phyloP scores from a whole-genome alignment of 2,797 vertebrate species.

The Heteromormyrus szaboi region DNA sequence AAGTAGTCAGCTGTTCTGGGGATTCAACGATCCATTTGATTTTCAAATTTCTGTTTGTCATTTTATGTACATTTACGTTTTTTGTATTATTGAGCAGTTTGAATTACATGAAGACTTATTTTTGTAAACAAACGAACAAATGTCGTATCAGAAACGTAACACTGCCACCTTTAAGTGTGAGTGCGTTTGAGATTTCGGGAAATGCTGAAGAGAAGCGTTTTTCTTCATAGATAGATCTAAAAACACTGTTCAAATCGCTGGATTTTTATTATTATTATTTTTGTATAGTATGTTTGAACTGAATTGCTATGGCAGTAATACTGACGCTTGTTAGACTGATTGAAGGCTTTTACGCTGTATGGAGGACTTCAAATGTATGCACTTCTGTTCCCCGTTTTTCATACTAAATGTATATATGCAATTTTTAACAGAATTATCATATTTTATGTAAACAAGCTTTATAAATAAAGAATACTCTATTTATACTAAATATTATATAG shows the following conservation, averaged over 20 bases:
- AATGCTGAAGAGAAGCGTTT: slow-evolving; percentile 13
- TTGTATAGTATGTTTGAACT: slow-evolving; percentile 24
- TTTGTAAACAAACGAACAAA: slow-evolving; percentile 70
- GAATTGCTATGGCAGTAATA: slow-evolving; percentile 11
- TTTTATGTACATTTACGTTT: slow-evolving; percentile 39
- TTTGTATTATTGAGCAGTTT: slow-evolving; percentile 46
- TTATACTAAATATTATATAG: slow-evolving; percentile 59
- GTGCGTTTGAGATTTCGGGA: slow-evolving; percentile 28
- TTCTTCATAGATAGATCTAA: slow-evolving; percentile 23
- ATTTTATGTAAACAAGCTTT: slow-evolving; percentile 78
- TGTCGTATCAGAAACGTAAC: slow-evolving; percentile 37
- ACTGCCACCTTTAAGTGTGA: slow-evolving; percentile 54
- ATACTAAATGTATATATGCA: slow-evolving; percentile 73
- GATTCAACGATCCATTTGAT: slow-evolving; percentile 41
- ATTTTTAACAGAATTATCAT: slow-evolving; percentile 72
- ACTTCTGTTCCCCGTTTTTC: slow-evolving; percentile 69
- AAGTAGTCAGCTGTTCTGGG: slow-evolving; percentile 39
- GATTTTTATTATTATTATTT: slow-evolving; percentile 7
- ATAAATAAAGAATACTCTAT: slow-evolving; percentile 77
- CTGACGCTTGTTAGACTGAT: slow-evolving; percentile 52
- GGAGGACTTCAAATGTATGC: slow-evolving; percentile 74
- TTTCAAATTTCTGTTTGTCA: slow-evolving; percentile 24
- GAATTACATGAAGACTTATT: slow-evolving; percentile 75
- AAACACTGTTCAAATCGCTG: slow-evolving; percentile 30
- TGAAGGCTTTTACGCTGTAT: slow-evolving; percentile 61